Evolutionary conservation across 2,113 vertebrate species (phyloP).

Genomic region (Hypanus sabinus): DNA sequence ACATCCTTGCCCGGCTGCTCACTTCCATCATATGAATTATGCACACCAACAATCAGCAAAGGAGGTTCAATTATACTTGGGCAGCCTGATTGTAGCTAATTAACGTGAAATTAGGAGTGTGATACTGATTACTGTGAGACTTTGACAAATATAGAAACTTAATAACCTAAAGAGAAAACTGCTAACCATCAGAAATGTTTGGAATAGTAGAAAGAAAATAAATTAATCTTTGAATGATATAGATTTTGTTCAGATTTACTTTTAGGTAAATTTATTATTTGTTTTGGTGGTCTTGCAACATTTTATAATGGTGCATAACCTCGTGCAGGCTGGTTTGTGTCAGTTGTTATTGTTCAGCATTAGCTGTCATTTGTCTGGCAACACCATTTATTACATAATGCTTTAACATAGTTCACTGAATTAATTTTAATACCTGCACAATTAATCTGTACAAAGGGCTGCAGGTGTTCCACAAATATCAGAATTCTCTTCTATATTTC

Average conservation of each 20-base stretch:
- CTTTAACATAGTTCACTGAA: neutral
- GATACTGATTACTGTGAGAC: neutral
- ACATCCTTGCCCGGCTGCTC: neutral
- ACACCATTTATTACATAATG: neutral
- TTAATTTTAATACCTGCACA: neutral
- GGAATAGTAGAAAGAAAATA: neutral
- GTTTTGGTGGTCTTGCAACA: neutral
- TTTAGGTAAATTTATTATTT: neutral
- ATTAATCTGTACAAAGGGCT: neutral
- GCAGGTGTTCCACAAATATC: neutral
- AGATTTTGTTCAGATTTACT: neutral
- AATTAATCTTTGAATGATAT: neutral
- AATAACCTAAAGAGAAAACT: neutral
- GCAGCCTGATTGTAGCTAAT: neutral
- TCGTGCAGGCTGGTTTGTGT: neutral
- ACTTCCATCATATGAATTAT: neutral
- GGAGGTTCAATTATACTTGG: neutral
- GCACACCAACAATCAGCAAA: conserved; percentile 6
- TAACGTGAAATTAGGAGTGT: neutral
- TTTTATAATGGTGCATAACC: neutral
- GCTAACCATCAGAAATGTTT: neutral
- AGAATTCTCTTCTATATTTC: neutral
- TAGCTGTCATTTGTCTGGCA: neutral
- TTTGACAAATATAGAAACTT: neutral
- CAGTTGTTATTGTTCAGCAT: neutral